These are phyloP conservation scores for Aplodontia rufa DNA, from an alignment of 2,113 vertebrate genomes.

Conservation along the genomic window DNA sequence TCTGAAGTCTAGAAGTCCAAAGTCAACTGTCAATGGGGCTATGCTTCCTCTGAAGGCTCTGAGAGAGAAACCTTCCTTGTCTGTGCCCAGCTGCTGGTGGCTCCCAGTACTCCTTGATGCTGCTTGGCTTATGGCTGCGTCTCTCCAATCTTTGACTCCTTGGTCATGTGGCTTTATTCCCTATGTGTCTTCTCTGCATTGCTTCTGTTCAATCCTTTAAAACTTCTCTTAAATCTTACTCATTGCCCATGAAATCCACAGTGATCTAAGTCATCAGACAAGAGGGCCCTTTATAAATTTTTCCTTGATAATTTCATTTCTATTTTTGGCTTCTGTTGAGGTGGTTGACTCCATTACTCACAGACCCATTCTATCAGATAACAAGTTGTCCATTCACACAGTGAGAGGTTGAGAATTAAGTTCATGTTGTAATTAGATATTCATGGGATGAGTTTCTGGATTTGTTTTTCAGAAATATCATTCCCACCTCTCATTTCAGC, in stretches of 20 bases:
- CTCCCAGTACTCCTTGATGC: accelerated
- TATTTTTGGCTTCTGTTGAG: background rate
- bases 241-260: background rate
- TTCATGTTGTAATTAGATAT: background rate
- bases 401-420: background rate
- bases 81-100: background rate
- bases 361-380: background rate
- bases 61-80: background rate
- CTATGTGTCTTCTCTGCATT: background rate
- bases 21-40: background rate
- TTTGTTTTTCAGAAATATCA: constrained; percentile 8
- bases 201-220: background rate
- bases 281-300: background rate
- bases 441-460: background rate
- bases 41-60: background rate
- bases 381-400: background rate
- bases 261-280: background rate
- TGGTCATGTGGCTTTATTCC: background rate
- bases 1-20: background rate
- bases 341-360: background rate
- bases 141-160: background rate
- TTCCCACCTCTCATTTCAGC: background rate
- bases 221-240: background rate
- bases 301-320: background rate
- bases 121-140: accelerated